Conservation (phyloP, 37 sponge, comb jelly and placozoan species). For the Ianthella basta region DNA sequence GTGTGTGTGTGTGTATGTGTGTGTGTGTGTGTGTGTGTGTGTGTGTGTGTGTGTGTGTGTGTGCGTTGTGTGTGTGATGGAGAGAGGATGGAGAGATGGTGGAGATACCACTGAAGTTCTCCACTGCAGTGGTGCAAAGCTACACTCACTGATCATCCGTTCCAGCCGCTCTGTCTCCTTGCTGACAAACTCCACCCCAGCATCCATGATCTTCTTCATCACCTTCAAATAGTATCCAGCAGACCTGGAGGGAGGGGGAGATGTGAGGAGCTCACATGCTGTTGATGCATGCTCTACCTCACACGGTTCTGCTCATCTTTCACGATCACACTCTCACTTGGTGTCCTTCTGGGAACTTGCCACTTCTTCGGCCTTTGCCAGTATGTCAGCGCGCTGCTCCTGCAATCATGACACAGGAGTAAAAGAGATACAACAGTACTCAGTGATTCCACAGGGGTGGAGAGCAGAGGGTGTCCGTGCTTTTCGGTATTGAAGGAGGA, state of each 20-base stretch:
- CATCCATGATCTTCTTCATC: slow-evolving; percentile 91
- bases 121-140: too few relatives aligned
- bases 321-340: slow-evolving; percentile 37
- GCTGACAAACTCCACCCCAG: slow-evolving; percentile 76
- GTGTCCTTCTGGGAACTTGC: slow-evolving; percentile 33
- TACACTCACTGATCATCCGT: slow-evolving; percentile 74
- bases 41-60: slow-evolving; percentile 30
- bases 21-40: neutral
- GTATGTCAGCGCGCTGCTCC: slow-evolving; percentile 47
- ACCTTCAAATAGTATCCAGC: slow-evolving; percentile 90
- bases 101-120: too few relatives aligned
- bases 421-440: too few relatives aligned
- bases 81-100: neutral
- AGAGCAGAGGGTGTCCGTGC: too few relatives aligned
- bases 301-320: neutral
- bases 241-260: neutral
- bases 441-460: too few relatives aligned
- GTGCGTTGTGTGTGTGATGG: neutral
- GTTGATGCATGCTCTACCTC: neutral
- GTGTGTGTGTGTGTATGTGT: neutral
- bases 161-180: slow-evolving; percentile 81
- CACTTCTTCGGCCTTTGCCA: slow-evolving; percentile 44
- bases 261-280: neutral
- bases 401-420: too few relatives aligned
- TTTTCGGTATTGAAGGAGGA: too few relatives aligned